phyloP scores from a whole-genome alignment of 2,113 vertebrate species.

The Coptodon rendalli region DNA sequence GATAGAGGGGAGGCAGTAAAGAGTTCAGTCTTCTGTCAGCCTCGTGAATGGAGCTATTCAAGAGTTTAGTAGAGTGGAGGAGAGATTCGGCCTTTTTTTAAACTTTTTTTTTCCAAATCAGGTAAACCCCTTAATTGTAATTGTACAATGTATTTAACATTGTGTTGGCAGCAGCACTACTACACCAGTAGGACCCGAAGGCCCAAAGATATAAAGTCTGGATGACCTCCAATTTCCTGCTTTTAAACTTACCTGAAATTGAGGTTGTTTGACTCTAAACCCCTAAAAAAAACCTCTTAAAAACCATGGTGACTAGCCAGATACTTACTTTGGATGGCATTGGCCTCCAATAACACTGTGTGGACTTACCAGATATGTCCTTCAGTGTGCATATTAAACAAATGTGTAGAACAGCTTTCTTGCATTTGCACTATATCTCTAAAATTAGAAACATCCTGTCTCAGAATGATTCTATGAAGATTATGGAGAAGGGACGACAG shows the following conservation, averaged over 20 bases:
- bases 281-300: background rate
- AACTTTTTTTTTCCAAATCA: background rate
- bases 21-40: background rate
- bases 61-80: background rate
- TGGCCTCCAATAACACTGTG: background rate
- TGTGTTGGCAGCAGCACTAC: background rate
- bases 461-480: too few relatives aligned
- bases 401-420: too few relatives aligned
- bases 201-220: background rate
- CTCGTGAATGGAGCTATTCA: background rate
- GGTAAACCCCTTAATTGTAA: background rate
- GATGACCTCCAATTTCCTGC: background rate
- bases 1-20: fast-evolving
- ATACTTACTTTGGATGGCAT: background rate
- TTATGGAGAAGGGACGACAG: too few relatives aligned
- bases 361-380: too few relatives aligned
- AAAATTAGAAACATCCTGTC: too few relatives aligned
- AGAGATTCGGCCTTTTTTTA: background rate
- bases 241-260: background rate
- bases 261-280: fast-evolving
- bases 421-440: too few relatives aligned
- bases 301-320: background rate
- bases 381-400: too few relatives aligned
- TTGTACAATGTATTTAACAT: background rate
- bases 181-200: fast-evolving